Base-by-base conservation (phyloP, 2,797 vertebrate genomes). In the Rhinatrema bivittatum region DNA sequence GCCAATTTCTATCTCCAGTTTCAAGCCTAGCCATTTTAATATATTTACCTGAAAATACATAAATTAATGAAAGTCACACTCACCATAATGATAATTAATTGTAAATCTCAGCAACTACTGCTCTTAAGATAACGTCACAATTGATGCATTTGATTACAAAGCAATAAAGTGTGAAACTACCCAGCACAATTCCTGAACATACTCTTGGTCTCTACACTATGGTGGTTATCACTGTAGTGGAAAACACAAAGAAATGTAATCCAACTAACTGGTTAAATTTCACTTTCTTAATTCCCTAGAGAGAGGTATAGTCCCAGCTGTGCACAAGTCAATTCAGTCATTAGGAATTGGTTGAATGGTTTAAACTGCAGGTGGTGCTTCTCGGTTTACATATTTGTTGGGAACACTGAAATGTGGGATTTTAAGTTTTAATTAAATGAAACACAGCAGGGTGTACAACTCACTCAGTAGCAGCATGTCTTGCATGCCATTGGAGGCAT, bases 51-150 rank as follows among this genome's bases (percentile, higher is more conserved):
- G n/a, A 32, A 20, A 65, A 51, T 2, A 17, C n/a, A n/a, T n/a
- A n/a, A 43, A 25, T 56, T 46, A 38, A 50, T 60, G 47, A 48
- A 39, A 60, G 29, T 45, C 27, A 35, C 54, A 34, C 46, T 54
- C 29, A 60, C 62, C 58, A 62, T 40, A 47, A 54, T n/a, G n/a
- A n/a, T n/a, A n/a, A n/a, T 51, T 61, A 54, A 51, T 14, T 29
- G 52, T 22, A 54, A 51, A 10, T 6, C 63, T 61, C 25, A 52
- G 18, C 1, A 16, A 22, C 41, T 42, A 36, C 36, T 27, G 17
- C 27, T 42, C 43, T 37, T 42, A 17, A 41, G 42, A 47, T 16
- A 42, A 50, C 55, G 22, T 33, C 55, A 23, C 35, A 50, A 31
- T 32, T 19, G 42, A 45, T 15, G 1, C 29, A 15, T 43, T 40